These are phyloP conservation scores for Pseudomyrmex concolor DNA, from an alignment of 1,140 invertebrate genomes.

Conservation along the genomic window DNA sequence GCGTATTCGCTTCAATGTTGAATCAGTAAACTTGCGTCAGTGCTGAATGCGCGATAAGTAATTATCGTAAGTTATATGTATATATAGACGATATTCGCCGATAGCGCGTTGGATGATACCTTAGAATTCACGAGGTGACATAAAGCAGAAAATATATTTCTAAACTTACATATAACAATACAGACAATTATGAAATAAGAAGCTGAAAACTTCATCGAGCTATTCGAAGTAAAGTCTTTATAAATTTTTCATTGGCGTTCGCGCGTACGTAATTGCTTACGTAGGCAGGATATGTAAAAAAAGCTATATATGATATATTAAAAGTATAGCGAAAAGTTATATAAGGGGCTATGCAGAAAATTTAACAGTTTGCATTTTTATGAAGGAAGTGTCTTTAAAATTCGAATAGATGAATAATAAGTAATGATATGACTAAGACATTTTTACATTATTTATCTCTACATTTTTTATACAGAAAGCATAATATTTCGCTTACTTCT, in stretches of 20 bases:
- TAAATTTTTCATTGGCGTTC: slow-evolving; percentile 13
- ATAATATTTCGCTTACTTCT: background rate
- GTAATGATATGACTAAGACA: background rate
- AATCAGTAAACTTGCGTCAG: slow-evolving; percentile 19
- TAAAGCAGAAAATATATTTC: background rate
- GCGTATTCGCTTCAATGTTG: background rate
- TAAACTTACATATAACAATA: background rate
- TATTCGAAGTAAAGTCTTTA: slow-evolving; percentile 17
- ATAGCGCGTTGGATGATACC: slow-evolving; percentile 22
- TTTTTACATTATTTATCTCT: background rate
- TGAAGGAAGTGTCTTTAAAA: background rate
- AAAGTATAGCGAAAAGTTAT: background rate
- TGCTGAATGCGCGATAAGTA: slow-evolving; percentile 32
- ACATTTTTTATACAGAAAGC: background rate
- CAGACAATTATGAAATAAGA: background rate
- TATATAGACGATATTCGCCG: slow-evolving; percentile 18
- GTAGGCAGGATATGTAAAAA: background rate
- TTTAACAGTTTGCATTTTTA: background rate
- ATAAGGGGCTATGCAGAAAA: background rate
- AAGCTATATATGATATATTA: background rate
- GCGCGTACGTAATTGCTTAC: slow-evolving; percentile 39
- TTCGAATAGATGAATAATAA: background rate
- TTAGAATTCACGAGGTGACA: background rate
- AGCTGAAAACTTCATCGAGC: background rate
- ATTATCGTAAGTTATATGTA: slow-evolving; percentile 28